Evolutionary conservation across 2,113 vertebrate species (phyloP).

Genomic region (Halichoeres trimaculatus): DNA sequence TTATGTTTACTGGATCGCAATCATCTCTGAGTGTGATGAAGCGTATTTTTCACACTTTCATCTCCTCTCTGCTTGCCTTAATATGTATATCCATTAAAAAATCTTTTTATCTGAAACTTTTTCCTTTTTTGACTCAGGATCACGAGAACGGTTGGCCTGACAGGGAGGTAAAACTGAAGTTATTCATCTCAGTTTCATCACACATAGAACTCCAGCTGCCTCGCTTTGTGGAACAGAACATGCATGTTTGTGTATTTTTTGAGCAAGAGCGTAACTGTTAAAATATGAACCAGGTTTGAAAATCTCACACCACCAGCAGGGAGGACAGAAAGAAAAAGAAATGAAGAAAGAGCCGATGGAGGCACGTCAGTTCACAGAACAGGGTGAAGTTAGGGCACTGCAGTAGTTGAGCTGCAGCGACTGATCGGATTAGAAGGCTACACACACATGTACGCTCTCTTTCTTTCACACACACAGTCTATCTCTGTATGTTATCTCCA

Average conservation of each 20-base stretch:
- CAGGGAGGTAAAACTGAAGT: slow-evolving; percentile 16
- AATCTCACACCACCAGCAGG: slow-evolving; percentile 26
- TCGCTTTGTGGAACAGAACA: slow-evolving; percentile 30
- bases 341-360: not conserved
- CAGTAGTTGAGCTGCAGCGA: slow-evolving; percentile 20
- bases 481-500: not conserved
- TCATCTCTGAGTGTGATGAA: too few species aligned
- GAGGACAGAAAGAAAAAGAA: too few species aligned
- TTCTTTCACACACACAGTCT: not conserved
- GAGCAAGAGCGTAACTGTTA: slow-evolving; percentile 28
- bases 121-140: not conserved
- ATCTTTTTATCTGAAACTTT: too few species aligned
- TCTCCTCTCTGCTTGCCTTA: too few species aligned
- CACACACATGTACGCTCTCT: slow-evolving; percentile 7
- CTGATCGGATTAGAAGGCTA: slow-evolving; percentile 54
- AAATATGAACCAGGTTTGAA: slow-evolving; percentile 43
- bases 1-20: too few species aligned
- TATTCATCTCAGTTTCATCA: slow-evolving; percentile 38
- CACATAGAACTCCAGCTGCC: slow-evolving; percentile 35
- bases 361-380: slow-evolving; percentile 54
- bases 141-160: not conserved
- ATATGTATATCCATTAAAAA: too few species aligned
- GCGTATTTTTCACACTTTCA: too few species aligned
- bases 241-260: slow-evolving; percentile 56
- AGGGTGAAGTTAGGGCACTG: slow-evolving; percentile 48